phyloP scores from a whole-genome alignment of 2,113 vertebrate genomes.

The Chaetura pelagica region DNA sequence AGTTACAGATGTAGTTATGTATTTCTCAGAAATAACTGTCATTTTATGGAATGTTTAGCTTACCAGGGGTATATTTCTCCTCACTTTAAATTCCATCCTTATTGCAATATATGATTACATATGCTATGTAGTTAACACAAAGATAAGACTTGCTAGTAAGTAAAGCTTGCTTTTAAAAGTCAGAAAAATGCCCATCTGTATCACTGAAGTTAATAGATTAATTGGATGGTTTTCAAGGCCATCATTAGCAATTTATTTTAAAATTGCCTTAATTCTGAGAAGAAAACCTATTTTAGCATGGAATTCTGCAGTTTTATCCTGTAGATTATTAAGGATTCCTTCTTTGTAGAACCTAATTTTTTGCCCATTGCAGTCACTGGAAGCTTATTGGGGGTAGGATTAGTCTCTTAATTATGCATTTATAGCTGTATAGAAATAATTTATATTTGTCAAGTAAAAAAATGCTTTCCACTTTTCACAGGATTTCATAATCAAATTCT shows the following conservation, averaged over 20 bases:
- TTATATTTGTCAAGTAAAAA: background rate
- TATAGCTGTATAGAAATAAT: background rate
- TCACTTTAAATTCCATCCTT: background rate
- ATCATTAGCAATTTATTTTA: background rate
- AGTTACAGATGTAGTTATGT: background rate
- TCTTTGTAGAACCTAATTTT: background rate
- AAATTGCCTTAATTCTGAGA: background rate
- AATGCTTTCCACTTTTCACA: background rate
- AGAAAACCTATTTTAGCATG: background rate
- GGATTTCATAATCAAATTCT: background rate
- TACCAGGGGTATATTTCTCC: background rate
- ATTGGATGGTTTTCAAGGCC: background rate
- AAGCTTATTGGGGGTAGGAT: background rate
- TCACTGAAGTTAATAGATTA: background rate
- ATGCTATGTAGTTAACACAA: background rate
- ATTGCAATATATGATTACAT: background rate
- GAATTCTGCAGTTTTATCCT: background rate
- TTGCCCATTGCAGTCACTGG: background rate
- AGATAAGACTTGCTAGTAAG: background rate
- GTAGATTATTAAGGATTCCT: background rate
- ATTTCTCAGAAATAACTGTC: background rate
- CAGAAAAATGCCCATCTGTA: background rate
- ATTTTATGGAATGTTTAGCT: background rate
- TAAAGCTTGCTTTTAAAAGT: background rate
- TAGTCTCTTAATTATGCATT: background rate